phyloP scores from a whole-genome alignment of 2,888 invertebrate genomes.

The Temnothorax unifasciatus region DNA sequence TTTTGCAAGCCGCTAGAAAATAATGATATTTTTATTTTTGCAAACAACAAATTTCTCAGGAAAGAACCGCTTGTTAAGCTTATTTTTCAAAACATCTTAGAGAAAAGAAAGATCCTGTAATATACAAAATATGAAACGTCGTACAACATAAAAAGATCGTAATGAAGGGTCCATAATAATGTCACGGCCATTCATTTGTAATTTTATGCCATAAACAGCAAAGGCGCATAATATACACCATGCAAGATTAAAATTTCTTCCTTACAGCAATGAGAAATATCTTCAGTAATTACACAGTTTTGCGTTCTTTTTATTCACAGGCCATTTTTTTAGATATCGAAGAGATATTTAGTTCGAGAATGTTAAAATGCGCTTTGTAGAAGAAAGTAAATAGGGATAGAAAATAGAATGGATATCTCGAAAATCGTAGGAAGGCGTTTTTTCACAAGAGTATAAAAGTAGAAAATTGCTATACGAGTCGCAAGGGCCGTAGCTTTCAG shows the following conservation, averaged over 20 bases:
- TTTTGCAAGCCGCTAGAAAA: neutral
- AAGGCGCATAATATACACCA: neutral
- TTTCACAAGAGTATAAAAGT: neutral
- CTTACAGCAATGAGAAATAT: neutral
- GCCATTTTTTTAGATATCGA: neutral
- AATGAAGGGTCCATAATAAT: constrained; percentile 14
- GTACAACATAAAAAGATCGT: neutral
- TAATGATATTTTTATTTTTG: constrained; percentile 15
- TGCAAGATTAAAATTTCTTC: neutral
- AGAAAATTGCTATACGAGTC: constrained; percentile 4
- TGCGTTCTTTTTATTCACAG: neutral
- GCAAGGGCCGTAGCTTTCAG: neutral
- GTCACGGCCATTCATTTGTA: neutral
- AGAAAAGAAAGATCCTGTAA: neutral
- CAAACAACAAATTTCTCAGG: neutral
- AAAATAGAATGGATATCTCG: neutral
- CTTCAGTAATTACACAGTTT: neutral
- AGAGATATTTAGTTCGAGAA: neutral
- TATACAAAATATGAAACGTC: neutral
- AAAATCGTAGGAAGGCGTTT: neutral
- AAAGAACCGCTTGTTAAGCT: neutral
- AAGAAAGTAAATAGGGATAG: neutral
- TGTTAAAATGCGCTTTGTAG: neutral
- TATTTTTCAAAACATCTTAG: neutral
- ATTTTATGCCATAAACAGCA: constrained; percentile 1